These are phyloP conservation scores for Podiceps cristatus DNA, from an alignment of 2,113 vertebrate species.

Conservation along the genomic window DNA sequence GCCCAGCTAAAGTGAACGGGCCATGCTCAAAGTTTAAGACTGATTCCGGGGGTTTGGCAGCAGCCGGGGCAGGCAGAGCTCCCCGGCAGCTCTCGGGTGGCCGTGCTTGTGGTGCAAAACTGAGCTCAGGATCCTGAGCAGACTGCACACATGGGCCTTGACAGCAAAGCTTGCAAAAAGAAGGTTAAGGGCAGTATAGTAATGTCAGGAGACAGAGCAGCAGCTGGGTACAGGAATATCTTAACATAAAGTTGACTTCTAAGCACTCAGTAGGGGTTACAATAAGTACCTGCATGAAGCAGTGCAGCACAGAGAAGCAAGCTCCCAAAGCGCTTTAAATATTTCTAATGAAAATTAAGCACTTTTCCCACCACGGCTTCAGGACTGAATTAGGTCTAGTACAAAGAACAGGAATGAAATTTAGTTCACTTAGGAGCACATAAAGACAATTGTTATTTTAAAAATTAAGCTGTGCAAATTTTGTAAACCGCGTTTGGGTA, in stretches of 20 bases:
- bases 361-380: not conserved
- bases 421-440: not conserved
- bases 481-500: not conserved
- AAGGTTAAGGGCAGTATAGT: not conserved
- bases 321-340: not conserved
- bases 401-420: not conserved
- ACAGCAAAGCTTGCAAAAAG: not conserved
- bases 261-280: not conserved
- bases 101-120: not conserved
- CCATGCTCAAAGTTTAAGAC: not conserved
- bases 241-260: not conserved
- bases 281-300: not conserved
- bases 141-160: accelerated
- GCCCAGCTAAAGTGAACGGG: not conserved
- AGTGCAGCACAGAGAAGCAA: not conserved
- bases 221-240: not conserved
- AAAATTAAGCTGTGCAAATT: not conserved
- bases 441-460: not conserved
- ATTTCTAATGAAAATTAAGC: conserved; percentile 16
- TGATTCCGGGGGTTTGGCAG: not conserved
- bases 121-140: not conserved
- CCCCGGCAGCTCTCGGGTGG: not conserved
- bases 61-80: not conserved
- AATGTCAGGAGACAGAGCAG: not conserved
- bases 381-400: not conserved